These are phyloP conservation scores for Heteromyza rotundicornis DNA, from an alignment of 2,888 invertebrate genomes.

Conservation along the genomic window DNA sequence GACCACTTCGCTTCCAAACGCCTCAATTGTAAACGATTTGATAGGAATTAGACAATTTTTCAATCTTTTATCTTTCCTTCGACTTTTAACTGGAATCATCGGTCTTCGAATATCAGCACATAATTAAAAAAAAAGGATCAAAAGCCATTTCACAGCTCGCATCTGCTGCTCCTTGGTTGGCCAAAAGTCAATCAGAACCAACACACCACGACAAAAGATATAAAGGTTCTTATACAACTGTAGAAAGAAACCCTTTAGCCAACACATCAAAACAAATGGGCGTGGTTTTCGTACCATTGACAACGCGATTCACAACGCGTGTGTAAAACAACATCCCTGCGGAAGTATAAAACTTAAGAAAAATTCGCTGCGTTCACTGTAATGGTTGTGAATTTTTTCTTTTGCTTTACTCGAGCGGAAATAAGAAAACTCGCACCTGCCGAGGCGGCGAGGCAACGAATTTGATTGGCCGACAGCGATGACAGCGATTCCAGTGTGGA, in stretches of 20 bases:
- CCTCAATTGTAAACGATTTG: no score
- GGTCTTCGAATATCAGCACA: no score
- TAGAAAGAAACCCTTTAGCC: neutral
- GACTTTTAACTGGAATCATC: no score
- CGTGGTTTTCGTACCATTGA: constrained; percentile 33
- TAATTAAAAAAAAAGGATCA: no score
- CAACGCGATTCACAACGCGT: no score
- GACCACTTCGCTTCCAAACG: no score
- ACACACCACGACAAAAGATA: constrained; percentile 16
- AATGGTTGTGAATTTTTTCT: constrained; percentile 46
- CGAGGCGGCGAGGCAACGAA: constrained; percentile 19
- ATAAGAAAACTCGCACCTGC: constrained; percentile 47
- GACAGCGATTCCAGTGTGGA: constrained; percentile 34
- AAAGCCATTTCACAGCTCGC: no score
- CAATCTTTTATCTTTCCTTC: no score
- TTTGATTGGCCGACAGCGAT: neutral
- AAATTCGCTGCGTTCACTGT: no score
- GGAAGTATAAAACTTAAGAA: neutral
- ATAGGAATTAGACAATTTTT: no score
- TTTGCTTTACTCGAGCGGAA: constrained; percentile 32
- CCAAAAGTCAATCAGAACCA: constrained; percentile 14
- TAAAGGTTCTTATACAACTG: neutral
- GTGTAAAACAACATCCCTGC: neutral
- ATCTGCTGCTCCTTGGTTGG: constrained; percentile 28
- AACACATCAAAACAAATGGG: constrained; percentile 46